Evolutionary conservation across 2,888 invertebrate species (phyloP).

Genomic region (Tupiocoris notatus): DNA sequence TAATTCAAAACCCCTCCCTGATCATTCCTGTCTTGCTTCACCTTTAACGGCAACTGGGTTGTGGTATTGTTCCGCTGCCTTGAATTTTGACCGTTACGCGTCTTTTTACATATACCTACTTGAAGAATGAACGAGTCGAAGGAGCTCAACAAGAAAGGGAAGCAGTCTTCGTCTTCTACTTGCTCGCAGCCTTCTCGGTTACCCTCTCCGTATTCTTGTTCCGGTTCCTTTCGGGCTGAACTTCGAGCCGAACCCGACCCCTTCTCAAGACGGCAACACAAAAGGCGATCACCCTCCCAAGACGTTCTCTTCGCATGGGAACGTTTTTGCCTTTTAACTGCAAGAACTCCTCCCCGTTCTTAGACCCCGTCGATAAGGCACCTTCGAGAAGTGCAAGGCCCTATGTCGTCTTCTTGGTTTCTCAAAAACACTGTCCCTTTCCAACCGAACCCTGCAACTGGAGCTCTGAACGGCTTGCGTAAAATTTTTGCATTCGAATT

Average conservation of each 20-base stretch:
- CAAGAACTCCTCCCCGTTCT: constrained; percentile 12
- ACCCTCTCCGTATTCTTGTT: constrained; percentile 4
- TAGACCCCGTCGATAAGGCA: neutral
- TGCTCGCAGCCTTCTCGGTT: neutral
- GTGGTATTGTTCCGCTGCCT: constrained; percentile 30
- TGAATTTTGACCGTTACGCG: constrained; percentile 32
- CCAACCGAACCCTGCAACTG: too few relatives aligned
- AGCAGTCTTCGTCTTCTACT: neutral
- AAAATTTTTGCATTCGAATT: too few relatives aligned
- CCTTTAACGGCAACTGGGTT: neutral
- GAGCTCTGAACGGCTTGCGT: too few relatives aligned
- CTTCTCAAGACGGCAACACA: constrained; percentile 13
- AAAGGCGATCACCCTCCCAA: constrained; percentile 36
- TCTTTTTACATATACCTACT: constrained; percentile 21
- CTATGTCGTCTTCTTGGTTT: constrained; percentile 2
- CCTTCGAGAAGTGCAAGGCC: neutral
- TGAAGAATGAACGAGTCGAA: neutral
- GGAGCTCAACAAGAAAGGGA: neutral
- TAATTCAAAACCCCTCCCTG: too few relatives aligned
- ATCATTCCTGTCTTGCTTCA: too few relatives aligned
- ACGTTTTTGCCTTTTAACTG: constrained; percentile 42
- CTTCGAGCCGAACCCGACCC: neutral
- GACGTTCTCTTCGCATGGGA: constrained; percentile 34
- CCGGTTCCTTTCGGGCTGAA: constrained; percentile 18
- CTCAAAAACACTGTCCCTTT: too few relatives aligned